Conservation (phyloP, 2,113 vertebrate genomes). For the Equus przewalskii region DNA sequence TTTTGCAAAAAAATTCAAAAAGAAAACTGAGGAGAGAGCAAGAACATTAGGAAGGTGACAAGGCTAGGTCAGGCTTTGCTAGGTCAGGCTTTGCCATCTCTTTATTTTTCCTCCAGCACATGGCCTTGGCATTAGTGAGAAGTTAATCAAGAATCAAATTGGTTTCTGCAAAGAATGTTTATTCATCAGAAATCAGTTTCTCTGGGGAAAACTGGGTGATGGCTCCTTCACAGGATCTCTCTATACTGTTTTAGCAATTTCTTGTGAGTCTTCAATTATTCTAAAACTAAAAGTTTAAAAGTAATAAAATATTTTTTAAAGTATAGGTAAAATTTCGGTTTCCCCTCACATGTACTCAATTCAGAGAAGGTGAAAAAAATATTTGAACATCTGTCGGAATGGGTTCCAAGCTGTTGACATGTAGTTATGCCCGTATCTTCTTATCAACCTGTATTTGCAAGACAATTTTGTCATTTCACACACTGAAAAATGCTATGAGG, state of each 20-base stretch:
- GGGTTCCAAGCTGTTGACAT: neutral
- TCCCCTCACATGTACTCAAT: neutral
- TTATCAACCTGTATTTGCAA: neutral
- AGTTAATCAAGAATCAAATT: neutral
- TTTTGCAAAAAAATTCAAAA: neutral
- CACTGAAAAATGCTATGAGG: neutral
- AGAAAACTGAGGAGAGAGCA: neutral
- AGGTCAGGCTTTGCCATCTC: neutral
- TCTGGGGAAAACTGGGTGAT: neutral
- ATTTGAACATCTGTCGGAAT: neutral
- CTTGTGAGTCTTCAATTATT: neutral
- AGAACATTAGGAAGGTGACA: neutral
- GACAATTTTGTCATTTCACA: neutral
- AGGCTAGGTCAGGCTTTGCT: neutral
- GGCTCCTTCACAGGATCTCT: neutral
- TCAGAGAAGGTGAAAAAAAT: neutral
- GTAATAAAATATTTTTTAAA: neutral
- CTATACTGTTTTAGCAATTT: neutral
- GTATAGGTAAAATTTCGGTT: neutral
- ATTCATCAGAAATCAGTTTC: neutral
- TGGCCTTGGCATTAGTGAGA: neutral
- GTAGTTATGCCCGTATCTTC: neutral
- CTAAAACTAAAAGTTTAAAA: conserved; percentile 49
- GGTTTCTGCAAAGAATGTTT: neutral
- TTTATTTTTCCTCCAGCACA: neutral